These are phyloP conservation scores for Phrynocephalus vlangalii DNA, from an alignment of 2,797 vertebrate genomes.

Conservation along the genomic window DNA sequence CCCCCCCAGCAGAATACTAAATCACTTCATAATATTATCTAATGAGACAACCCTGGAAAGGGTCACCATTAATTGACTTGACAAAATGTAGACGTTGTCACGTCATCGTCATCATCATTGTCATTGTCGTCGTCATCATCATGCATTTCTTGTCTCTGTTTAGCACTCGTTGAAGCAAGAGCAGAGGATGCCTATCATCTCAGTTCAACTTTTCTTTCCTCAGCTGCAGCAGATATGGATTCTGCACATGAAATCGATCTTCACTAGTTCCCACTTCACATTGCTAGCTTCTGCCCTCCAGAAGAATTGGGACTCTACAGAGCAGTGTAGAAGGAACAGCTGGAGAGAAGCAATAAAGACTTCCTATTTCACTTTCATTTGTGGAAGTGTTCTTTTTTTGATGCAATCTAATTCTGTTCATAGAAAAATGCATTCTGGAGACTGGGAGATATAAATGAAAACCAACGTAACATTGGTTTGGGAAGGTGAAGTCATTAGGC, in stretches of 20 bases:
- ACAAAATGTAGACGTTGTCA: no score
- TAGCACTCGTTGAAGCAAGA: not conserved
- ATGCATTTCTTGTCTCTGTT: not conserved
- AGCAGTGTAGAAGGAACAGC: no score
- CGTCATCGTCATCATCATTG: no score
- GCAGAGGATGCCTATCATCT: not conserved
- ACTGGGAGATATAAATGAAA: not conserved
- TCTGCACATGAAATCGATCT: not conserved
- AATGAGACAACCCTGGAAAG: no score
- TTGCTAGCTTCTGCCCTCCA: not conserved
- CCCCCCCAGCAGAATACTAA: no score
- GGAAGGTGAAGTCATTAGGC: no score
- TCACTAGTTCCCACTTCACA: no score
- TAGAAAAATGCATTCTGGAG: not conserved
- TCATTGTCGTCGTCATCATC: not conserved
- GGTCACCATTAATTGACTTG: no score
- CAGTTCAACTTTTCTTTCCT: not conserved
- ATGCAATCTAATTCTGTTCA: no score
- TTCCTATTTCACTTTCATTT: not conserved
- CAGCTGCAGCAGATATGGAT: not conserved
- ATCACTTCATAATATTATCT: no score
- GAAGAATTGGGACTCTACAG: not conserved
- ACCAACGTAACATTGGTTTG: no score
- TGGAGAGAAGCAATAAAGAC: no score
- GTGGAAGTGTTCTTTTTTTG: not conserved